Percentiles rank a stretch among this genome's conserved stretches.
Evolutionary conservation across 1,140 invertebrate genomes (phyloP).

Genomic region (Polypedilum vanderplanki): DNA sequence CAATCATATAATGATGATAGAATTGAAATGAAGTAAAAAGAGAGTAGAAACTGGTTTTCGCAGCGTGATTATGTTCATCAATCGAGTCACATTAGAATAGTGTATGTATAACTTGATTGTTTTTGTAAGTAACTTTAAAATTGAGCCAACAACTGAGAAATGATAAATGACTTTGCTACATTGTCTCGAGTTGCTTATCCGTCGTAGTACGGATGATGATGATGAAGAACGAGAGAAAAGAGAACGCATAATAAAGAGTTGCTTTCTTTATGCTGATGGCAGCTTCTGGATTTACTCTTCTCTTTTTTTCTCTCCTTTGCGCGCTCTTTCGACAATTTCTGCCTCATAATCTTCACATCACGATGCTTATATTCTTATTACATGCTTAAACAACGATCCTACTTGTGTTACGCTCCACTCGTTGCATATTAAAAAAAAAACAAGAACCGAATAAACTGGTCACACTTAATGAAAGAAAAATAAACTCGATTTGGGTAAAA

Average conservation of each 20-base stretch:
- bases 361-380: conserved; percentile 19
- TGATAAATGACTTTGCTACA: conserved; percentile 13
- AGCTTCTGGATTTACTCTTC: neutral
- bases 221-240: neutral
- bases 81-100: neutral
- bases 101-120: neutral
- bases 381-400: conserved; percentile 11
- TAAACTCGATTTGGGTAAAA: neutral
- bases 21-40: conserved; percentile 10
- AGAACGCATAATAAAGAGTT: conserved; percentile 18
- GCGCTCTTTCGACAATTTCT: no score
- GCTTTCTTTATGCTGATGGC: neutral
- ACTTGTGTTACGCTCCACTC: conserved; percentile 2
- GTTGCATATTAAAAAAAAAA: neutral
- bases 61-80: neutral
- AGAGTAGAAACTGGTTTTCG: conserved; percentile 1
- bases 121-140: neutral
- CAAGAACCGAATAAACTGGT: neutral
- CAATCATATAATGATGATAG: conserved; percentile 19
- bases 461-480: neutral
- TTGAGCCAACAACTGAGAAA: neutral
- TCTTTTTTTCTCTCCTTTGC: neutral
- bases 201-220: no score
- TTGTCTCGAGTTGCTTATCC: neutral
- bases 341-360: conserved; percentile 11